These are phyloP conservation scores for Aythya baeri DNA, from an alignment of 2,113 vertebrate species.

Conservation along the genomic window DNA sequence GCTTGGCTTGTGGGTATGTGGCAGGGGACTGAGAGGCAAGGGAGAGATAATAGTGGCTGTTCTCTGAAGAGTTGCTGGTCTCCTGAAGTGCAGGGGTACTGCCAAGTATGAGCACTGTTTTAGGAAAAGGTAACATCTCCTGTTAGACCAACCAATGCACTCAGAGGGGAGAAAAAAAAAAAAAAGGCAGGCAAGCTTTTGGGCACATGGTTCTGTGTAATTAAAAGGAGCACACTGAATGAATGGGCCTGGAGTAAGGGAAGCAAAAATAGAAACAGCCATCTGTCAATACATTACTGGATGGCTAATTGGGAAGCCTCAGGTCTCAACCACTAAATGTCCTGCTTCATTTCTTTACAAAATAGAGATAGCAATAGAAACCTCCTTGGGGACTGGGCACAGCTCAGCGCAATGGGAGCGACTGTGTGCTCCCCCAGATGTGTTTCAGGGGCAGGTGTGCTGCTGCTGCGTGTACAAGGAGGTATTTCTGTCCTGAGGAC, in stretches of 20 bases:
- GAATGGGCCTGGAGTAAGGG: constrained; percentile 19
- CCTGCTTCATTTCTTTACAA: not conserved
- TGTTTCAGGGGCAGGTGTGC: not conserved
- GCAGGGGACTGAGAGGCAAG: not conserved
- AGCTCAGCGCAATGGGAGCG: rapidly evolving
- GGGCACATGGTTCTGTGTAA: not conserved
- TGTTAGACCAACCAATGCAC: not conserved
- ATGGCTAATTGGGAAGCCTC: constrained; percentile 36
- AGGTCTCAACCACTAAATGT: not conserved
- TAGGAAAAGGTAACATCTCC: not conserved
- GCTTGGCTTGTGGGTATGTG: not conserved
- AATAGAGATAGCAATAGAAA: not conserved
- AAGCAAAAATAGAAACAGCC: constrained; percentile 42
- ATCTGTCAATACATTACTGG: not conserved
- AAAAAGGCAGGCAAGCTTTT: not conserved
- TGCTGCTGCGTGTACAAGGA: not conserved
- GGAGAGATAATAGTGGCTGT: not conserved
- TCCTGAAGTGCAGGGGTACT: not conserved
- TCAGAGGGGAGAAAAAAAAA: not conserved
- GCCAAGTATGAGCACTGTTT: not conserved
- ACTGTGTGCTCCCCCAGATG: not conserved
- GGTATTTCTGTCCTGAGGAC: not conserved
- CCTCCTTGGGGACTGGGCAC: rapidly evolving
- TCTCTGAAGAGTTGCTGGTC: not conserved
- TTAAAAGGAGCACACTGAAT: constrained; percentile 3